Percentiles rank a stretch among this genome's conserved stretches.
Conservation (phyloP, 2,888 invertebrate species). For the Catocala nupta region DNA sequence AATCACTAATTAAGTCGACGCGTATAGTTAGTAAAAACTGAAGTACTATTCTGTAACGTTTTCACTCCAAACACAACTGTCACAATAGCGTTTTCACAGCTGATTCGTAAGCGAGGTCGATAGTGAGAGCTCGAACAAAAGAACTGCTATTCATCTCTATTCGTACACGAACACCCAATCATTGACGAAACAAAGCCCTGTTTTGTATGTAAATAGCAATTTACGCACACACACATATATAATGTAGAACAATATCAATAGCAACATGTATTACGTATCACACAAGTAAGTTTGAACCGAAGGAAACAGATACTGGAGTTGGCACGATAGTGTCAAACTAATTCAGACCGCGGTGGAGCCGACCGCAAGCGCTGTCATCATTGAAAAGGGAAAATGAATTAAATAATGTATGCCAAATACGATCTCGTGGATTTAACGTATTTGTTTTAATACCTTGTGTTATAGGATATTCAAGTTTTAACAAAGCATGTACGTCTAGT, state of each 20-base stretch:
- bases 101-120: no score
- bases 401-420: conserved; percentile 19
- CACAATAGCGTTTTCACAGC: no score
- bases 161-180: no score
- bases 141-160: no score
- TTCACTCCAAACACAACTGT: no score
- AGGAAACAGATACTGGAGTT: conserved; percentile 2
- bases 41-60: no score
- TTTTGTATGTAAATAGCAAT: not conserved
- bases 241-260: conserved; percentile 1
- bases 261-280: not conserved
- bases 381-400: conserved; percentile 28
- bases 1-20: no score
- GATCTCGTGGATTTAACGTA: not conserved
- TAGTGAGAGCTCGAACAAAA: no score
- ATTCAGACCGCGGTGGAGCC: conserved; percentile 13
- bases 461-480: not conserved
- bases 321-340: conserved; percentile 24
- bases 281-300: conserved; percentile 3
- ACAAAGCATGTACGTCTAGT: no score
- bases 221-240: not conserved
- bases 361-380: conserved; percentile 11
- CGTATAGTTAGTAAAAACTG: no score
- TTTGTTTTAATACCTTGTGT: not conserved
- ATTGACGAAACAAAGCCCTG: no score